Evolutionary conservation across 2,888 invertebrate genomes (phyloP), one percentile per base, ranked within the genome.

Genomic region (Sericinus montela): DNA sequence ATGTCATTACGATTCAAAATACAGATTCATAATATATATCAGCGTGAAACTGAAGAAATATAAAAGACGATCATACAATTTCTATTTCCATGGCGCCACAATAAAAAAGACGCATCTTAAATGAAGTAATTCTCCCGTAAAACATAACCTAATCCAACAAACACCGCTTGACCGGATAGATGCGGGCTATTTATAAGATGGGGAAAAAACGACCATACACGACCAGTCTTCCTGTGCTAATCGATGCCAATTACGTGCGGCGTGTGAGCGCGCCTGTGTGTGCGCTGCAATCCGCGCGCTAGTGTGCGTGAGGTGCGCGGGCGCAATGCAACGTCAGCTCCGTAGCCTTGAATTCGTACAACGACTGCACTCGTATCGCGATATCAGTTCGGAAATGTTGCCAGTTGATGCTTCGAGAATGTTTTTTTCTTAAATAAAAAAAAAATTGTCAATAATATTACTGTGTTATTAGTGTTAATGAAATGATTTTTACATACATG

Each of bases 211-310:
- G 61, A 61, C 63, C 66, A 61, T 69, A 73, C 68, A 56, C 60
- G 63, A 72, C 79, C 76, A 75, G 80, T 79, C 81, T 85, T 86
- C 84, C 84, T 80, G 81, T 80, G 85, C 80, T 86, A 85, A 86
- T 86, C 83, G 85, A 76, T 76, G 78, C 75, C 82, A 84, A 83
- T 84, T 83, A 83, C 78, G 68, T 59, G 63, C 14, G 23, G 25
- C 16, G 13, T 32, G 42, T 47, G 48, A 40, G 35, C 23, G 35
- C 45, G 40, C 30, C 45, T 9, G 45, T 37, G 51, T 53, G 55
- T 56, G 54, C 56, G 50, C 53, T 55, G 50, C 53, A 36, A 60
- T 55, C 55, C 55, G 55, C 45, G 58, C 42, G 58, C 49, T 59
- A 51, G 63, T 46, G 72, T 59, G 72, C 61, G 62, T 45, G 62